A percentile compares a stretch with the other conserved stretches of the same genome.
Conservation (phyloP, 2,797 vertebrate genomes). For the Lepilemur ruficaudatus region DNA sequence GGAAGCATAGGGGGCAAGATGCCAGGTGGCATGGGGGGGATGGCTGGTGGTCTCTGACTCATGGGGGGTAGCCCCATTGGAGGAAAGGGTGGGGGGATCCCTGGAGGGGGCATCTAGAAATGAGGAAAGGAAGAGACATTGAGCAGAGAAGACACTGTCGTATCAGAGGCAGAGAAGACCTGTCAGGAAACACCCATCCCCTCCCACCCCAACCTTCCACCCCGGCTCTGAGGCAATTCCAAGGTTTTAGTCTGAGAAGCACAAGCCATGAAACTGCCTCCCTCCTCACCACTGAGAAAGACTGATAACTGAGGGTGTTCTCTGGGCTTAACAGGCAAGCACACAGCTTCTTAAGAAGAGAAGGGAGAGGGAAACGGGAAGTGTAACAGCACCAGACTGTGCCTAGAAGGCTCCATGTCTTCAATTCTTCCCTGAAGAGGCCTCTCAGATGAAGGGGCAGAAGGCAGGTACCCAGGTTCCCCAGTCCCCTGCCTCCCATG, state of each 20-base stretch:
- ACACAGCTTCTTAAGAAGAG: background rate
- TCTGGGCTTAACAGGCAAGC: slow-evolving; percentile 36
- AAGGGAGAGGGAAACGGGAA: background rate
- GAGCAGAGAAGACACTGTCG: slow-evolving; percentile 6
- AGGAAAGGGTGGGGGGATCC: slow-evolving; percentile 84
- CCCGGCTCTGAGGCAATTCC: background rate
- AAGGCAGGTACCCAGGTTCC: slow-evolving; percentile 17
- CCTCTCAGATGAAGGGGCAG: slow-evolving; percentile 44
- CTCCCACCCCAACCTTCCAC: background rate
- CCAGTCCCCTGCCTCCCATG: slow-evolving; percentile 26
- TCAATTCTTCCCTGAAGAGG: slow-evolving; percentile 23
- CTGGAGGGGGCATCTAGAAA: slow-evolving; percentile 84
- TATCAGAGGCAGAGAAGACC: background rate
- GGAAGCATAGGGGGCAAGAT: slow-evolving; percentile 86
- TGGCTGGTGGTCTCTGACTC: slow-evolving; percentile 83
- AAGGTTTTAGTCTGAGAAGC: slow-evolving; percentile 34
- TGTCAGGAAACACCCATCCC: background rate
- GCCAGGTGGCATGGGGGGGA: slow-evolving; percentile 84
- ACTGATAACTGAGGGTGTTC: background rate
- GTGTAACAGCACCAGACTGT: background rate
- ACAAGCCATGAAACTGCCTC: slow-evolving; percentile 34
- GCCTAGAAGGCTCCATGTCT: slow-evolving; percentile 24
- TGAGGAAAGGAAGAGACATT: slow-evolving; percentile 55
- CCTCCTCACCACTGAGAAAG: slow-evolving; percentile 40
- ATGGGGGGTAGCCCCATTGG: slow-evolving; percentile 84